phyloP scores from a whole-genome alignment of 2,888 invertebrate species.

The Gnatocerus cornutus region DNA sequence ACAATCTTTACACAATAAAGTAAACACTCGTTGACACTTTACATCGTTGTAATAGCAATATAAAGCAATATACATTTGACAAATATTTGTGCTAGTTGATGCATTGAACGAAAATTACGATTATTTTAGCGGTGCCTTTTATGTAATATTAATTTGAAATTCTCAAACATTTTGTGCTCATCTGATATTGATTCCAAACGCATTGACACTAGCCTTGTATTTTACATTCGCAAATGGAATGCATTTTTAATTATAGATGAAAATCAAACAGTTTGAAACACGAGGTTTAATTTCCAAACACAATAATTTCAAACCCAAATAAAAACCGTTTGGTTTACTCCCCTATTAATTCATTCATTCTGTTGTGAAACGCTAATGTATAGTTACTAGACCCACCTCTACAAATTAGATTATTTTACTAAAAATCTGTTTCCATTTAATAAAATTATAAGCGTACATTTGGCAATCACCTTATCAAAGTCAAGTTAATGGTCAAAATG shows the following conservation, averaged over 20 bases:
- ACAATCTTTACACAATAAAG: neutral
- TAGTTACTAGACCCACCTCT: neutral
- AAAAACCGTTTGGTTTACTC: conserved; percentile 8
- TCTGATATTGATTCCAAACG: neutral
- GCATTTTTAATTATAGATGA: conserved; percentile 28
- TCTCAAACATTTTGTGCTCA: neutral
- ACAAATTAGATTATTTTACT: conserved; percentile 7
- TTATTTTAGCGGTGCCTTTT: no score
- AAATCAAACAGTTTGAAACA: conserved; percentile 17
- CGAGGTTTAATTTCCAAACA: conserved; percentile 13
- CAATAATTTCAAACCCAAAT: conserved; percentile 15
- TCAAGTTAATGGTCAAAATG: conserved; percentile 12
- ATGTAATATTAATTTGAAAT: no score
- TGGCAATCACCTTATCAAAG: conserved; percentile 12
- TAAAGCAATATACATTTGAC: no score
- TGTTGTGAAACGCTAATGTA: neutral
- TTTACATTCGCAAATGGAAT: neutral
- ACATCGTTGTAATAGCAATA: no score
- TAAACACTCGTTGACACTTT: neutral
- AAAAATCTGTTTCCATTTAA: conserved; percentile 19
- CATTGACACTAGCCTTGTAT: neutral
- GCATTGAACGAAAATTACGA: no score
- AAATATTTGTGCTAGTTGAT: no score
- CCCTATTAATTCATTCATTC: neutral
- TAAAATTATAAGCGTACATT: conserved; percentile 10